Evolutionary conservation across 2,113 vertebrate species (phyloP).

Genomic region (Platycercus adscitus): DNA sequence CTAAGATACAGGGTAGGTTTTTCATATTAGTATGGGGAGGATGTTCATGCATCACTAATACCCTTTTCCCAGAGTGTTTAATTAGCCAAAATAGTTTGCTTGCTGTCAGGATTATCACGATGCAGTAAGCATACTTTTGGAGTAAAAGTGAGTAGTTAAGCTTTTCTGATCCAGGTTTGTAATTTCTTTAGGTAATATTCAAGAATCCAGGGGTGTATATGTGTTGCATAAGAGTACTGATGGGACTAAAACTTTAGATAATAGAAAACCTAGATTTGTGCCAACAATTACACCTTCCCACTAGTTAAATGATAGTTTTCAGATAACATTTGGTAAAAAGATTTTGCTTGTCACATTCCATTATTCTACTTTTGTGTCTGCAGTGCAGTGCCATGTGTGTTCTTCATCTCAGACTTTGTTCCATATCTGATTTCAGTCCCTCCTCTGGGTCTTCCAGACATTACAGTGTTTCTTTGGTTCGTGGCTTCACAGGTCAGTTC

Average conservation of each 20-base stretch:
- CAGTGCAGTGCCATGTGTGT: neutral
- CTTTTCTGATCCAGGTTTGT: neutral
- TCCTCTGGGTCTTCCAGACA: neutral
- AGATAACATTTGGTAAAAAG: neutral
- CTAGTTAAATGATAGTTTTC: neutral
- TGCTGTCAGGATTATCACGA: neutral
- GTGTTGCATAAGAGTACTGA: neutral
- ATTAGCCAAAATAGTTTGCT: neutral
- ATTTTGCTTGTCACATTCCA: neutral
- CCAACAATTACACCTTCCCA: neutral
- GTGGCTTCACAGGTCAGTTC: slow-evolving; percentile 53
- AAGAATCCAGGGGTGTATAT: neutral
- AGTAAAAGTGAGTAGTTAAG: neutral
- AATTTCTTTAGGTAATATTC: neutral
- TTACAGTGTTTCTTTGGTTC: slow-evolving; percentile 28
- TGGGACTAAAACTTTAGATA: neutral
- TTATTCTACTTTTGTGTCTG: neutral
- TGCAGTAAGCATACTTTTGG: neutral
- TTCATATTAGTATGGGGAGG: neutral
- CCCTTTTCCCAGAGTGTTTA: neutral
- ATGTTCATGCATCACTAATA: neutral
- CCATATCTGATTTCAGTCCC: neutral
- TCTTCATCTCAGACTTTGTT: neutral
- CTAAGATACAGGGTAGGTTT: neutral
- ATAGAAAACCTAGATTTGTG: neutral